Evolutionary conservation across 1,140 invertebrate species (phyloP).

Genomic region (Drosophila nebulosa): DNA sequence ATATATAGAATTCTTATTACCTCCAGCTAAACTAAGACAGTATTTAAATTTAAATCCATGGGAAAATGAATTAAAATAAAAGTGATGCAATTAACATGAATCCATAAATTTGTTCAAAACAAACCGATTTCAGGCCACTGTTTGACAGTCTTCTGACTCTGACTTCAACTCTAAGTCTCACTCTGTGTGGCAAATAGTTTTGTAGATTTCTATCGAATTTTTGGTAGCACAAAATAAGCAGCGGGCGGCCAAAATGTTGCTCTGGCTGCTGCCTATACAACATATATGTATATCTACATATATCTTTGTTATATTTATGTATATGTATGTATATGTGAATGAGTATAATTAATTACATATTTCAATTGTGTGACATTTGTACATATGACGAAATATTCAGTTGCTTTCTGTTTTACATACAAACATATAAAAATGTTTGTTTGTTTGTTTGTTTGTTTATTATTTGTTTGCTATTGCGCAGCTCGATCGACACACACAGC

Average conservation of each 20-base stretch:
- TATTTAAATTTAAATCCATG: too few species aligned
- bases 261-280: slow-evolving; percentile 26
- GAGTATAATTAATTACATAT: slow-evolving; percentile 57
- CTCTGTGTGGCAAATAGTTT: slow-evolving; percentile 53
- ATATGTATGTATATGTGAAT: neutral
- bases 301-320: neutral
- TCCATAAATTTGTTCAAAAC: neutral
- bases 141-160: neutral
- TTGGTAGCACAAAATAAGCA: slow-evolving; percentile 49
- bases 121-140: neutral
- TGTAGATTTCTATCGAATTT: slow-evolving; percentile 50
- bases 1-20: too few species aligned
- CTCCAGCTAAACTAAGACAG: too few species aligned
- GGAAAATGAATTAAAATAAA: too few species aligned
- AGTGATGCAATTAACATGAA: too few species aligned
- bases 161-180: neutral
- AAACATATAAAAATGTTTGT: slow-evolving; percentile 35
- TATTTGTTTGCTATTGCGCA: slow-evolving; percentile 20
- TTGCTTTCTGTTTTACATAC: slow-evolving; percentile 22
- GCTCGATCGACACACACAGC: slow-evolving; percentile 9
- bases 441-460: slow-evolving; percentile 14
- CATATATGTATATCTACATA: neutral
- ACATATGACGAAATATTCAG: slow-evolving; percentile 45
- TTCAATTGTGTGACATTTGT: slow-evolving; percentile 59
- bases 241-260: slow-evolving; percentile 35